phyloP scores from a whole-genome alignment of 2,888 invertebrate species.

The Drosophila diplacantha region DNA sequence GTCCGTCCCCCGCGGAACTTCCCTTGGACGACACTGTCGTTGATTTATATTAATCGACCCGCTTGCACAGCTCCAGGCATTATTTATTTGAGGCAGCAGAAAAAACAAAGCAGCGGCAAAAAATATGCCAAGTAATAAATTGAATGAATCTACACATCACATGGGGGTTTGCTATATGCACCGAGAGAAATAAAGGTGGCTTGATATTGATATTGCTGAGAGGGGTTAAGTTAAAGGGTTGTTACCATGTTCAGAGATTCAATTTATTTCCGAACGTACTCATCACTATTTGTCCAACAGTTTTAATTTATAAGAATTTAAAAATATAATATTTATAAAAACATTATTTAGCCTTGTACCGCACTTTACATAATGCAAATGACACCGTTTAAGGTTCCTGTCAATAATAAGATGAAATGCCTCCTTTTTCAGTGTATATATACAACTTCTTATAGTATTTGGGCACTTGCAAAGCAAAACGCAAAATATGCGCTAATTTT shows the following conservation, averaged over 20 bases:
- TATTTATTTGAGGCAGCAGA: slow-evolving; percentile 57
- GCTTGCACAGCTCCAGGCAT: slow-evolving; percentile 58
- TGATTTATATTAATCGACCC: slow-evolving; percentile 68
- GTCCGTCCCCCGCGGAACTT: slow-evolving; percentile 6
- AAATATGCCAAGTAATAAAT: slow-evolving; percentile 61
- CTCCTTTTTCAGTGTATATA: background rate
- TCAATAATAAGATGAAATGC: background rate
- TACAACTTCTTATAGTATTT: slow-evolving; percentile 24
- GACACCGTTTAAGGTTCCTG: background rate
- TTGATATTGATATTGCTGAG: background rate
- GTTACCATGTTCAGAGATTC: background rate
- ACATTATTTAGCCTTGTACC: background rate
- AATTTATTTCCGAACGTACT: background rate
- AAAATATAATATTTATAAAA: background rate
- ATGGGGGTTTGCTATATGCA: slow-evolving; percentile 8
- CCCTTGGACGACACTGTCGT: slow-evolving; percentile 59
- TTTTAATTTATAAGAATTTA: background rate
- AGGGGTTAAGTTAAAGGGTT: background rate
- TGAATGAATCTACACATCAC: slow-evolving; percentile 41
- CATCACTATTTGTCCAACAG: no score
- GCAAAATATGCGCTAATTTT: slow-evolving; percentile 41
- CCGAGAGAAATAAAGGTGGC: background rate
- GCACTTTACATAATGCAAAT: background rate
- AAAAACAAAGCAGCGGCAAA: slow-evolving; percentile 54
- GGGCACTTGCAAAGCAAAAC: slow-evolving; percentile 24